Conservation (phyloP, 2,888 invertebrate genomes). For the Parnassius orleans region DNA sequence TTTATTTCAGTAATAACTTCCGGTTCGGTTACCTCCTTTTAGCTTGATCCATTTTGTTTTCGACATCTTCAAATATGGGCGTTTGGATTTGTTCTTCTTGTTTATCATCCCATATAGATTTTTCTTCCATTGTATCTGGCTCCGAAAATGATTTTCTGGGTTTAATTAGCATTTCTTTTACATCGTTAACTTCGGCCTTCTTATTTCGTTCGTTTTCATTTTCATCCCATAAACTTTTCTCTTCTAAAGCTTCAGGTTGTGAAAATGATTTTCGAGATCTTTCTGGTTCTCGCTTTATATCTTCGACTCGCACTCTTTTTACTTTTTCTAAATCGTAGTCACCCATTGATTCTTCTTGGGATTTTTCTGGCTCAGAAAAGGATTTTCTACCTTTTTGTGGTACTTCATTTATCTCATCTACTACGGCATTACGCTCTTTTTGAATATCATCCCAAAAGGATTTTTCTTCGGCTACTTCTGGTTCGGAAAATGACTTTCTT, state of each 20-base stretch:
- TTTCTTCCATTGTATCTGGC: constrained; percentile 56
- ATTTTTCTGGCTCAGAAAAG: constrained; percentile 43
- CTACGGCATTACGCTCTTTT: constrained; percentile 40
- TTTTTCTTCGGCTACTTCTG: constrained; percentile 46
- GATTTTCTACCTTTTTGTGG: constrained; percentile 46
- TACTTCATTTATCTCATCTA: constrained; percentile 45
- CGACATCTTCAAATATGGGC: constrained; percentile 52
- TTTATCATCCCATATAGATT: constrained; percentile 68
- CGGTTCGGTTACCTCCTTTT: constrained; percentile 58
- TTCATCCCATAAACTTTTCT: constrained; percentile 29
- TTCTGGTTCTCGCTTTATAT: constrained; percentile 40
- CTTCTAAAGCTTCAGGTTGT: constrained; percentile 17
- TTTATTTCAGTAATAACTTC: constrained; percentile 62
- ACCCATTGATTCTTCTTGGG: constrained; percentile 55
- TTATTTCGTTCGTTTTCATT: constrained; percentile 27
- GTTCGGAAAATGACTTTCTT: constrained; percentile 48
- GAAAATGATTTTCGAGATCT: constrained; percentile 47
- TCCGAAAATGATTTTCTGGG: constrained; percentile 32
- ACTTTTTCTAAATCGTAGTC: constrained; percentile 48
- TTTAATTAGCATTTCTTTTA: constrained; percentile 9
- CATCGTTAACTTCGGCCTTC: constrained; percentile 28
- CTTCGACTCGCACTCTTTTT: constrained; percentile 42
- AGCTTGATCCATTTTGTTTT: constrained; percentile 50
- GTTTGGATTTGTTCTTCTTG: constrained; percentile 56
- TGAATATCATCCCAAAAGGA: constrained; percentile 64